Conservation (phyloP, 1,140 invertebrate genomes). For the Polyergus mexicanus region DNA sequence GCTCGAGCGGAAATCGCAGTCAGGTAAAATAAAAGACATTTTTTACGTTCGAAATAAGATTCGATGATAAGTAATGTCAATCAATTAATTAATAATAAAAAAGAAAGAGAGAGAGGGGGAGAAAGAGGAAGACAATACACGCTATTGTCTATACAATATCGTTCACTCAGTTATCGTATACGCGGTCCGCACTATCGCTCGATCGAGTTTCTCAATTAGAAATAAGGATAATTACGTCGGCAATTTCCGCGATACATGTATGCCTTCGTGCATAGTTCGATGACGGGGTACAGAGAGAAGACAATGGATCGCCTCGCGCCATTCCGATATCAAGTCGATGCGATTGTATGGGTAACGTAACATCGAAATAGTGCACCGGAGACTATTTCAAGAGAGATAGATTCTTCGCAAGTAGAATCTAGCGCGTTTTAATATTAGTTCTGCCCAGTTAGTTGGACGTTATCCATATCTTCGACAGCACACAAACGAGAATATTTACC, state of each 20-base stretch:
- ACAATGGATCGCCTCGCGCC: constrained; percentile 40
- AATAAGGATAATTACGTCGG: constrained; percentile 61
- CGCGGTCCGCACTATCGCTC: constrained; percentile 17
- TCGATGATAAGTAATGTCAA: not conserved
- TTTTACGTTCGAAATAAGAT: not conserved
- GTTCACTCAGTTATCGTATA: constrained; percentile 5
- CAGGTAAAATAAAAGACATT: not conserved
- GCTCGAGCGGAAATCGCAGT: constrained; percentile 1
- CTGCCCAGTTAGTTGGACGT: constrained; percentile 41
- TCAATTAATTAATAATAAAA: not conserved
- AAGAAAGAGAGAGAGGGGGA: too few relatives aligned
- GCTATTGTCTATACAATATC: not conserved
- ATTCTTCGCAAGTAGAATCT: constrained; percentile 30
- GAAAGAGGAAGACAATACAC: not conserved
- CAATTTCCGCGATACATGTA: constrained; percentile 52
- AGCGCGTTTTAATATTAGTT: constrained; percentile 63
- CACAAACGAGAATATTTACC: constrained; percentile 33
- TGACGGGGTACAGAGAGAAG: constrained; percentile 27
- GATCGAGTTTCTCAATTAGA: constrained; percentile 62
- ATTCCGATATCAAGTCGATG: constrained; percentile 47
- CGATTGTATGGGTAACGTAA: constrained; percentile 38
- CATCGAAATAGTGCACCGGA: not conserved
- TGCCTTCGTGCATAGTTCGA: constrained; percentile 44
- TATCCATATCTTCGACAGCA: constrained; percentile 37
- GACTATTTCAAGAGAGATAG: constrained; percentile 48